phyloP scores from a whole-genome alignment of 2,113 vertebrate genomes.

The Mionectes macconnelli region DNA sequence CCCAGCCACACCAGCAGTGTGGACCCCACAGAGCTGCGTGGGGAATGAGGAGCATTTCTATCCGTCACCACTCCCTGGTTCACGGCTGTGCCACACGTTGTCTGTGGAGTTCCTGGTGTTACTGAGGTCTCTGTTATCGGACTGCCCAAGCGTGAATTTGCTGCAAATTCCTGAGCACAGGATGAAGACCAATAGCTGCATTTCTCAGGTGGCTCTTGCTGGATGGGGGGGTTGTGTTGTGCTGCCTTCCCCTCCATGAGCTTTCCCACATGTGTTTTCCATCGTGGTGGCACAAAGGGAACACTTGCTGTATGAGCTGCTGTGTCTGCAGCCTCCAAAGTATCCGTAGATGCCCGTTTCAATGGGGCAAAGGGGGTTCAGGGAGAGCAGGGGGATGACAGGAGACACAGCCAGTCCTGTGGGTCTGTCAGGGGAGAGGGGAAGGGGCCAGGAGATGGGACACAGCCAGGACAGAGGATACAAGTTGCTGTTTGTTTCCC shows the following conservation, averaged over 20 bases:
- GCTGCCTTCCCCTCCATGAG: background rate
- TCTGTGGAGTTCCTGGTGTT: background rate
- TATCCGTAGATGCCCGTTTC: accelerated
- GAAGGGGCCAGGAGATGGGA: background rate
- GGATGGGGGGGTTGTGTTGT: accelerated
- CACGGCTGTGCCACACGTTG: background rate
- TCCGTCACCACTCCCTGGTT: background rate
- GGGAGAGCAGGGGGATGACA: background rate
- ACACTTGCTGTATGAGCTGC: background rate
- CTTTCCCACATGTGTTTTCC: background rate
- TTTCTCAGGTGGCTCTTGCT: background rate
- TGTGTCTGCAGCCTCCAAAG: background rate
- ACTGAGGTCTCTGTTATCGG: background rate
- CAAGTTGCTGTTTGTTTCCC: background rate
- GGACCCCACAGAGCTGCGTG: background rate
- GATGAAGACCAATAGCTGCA: background rate
- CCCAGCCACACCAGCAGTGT: accelerated
- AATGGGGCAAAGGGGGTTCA: accelerated
- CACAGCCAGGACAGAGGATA: background rate
- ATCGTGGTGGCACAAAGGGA: background rate
- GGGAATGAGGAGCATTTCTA: background rate
- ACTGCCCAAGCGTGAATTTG: background rate
- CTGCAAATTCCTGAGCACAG: background rate
- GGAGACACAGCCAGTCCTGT: accelerated
- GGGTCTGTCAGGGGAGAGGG: background rate